Base-by-base conservation (phyloP, 2,888 invertebrate genomes). In the Pasiphila rectangulata region DNA sequence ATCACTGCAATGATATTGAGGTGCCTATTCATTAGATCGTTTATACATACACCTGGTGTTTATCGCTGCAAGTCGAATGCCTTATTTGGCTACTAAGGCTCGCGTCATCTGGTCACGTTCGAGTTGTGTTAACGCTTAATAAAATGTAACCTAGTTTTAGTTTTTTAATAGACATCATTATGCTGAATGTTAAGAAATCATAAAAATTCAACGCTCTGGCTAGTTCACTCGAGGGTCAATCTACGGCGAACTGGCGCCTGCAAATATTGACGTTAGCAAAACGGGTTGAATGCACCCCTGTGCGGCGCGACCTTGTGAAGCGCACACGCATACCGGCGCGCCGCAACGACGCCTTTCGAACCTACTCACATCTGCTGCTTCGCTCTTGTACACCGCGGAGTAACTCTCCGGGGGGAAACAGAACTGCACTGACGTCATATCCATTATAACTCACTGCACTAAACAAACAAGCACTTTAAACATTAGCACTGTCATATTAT, bases 381-480 rank as follows among this genome's bases (percentile, higher is more conserved):
- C 82, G 67, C 57, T 59, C 64, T 67, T 66, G 66, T 84, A 87
- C 57, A 87, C 71, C 49, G 79, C 85, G 37, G 87, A 87, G 68
- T 79, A 86, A 57, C 75, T 83, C 72, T 85, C 79, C 63, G 87
- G 87, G 46, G 87, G 87, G 60, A 87, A 87, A 63, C 69, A 80
- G 67, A 79, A 87, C 59, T 58, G 67, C 51, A 71, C 64, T 49
- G 75, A 67, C 51, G 80, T 73, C 84, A 82, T 84, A 61, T 67
- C 63, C 55, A 57, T 51, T 50, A 54, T 48, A 56, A 61, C 59
- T 48, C 71, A 73, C 73, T 51, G 56, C 73, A 77, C 73, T 64
- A 50, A 67, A 68, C 69, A 53, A 56, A 59, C 39, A 32, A 59
- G 57, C 61, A 59, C 51, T 57, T 47, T 36, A 76, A 76, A 72